Conservation (phyloP, 2,113 vertebrate genomes). For the Arvicanthis niloticus region DNA sequence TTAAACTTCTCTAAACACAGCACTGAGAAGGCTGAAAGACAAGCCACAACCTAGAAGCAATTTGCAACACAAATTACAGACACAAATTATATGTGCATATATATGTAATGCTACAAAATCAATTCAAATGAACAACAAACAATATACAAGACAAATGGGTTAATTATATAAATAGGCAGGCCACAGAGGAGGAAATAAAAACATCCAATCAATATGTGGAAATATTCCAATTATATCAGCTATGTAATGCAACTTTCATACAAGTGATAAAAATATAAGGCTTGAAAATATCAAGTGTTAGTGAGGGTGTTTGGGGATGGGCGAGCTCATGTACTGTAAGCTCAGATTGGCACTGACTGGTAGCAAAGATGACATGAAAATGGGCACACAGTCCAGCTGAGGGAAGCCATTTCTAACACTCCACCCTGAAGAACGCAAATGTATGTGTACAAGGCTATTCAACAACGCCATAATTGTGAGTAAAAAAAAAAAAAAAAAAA, state of each 20-base stretch:
- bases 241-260: not conserved
- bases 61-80: slow-evolving; percentile 42
- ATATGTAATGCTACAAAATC: slow-evolving; percentile 41
- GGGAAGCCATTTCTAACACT: not conserved
- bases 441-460: not conserved
- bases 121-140: slow-evolving; percentile 51
- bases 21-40: slow-evolving; percentile 41
- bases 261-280: slow-evolving; percentile 39
- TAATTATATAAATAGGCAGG: slow-evolving; percentile 46
- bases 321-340: not conserved
- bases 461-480: not conserved
- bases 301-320: not conserved
- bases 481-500: slow-evolving; percentile 32
- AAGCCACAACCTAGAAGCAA: slow-evolving; percentile 31
- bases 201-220: not conserved
- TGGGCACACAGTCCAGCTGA: not conserved
- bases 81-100: not conserved
- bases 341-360: not conserved
- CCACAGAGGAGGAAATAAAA: slow-evolving; percentile 43
- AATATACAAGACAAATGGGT: slow-evolving; percentile 27
- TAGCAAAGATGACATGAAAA: not conserved
- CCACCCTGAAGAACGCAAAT: not conserved
- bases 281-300: slow-evolving; percentile 8
- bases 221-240: slow-evolving; percentile 6
- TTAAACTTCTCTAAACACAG: slow-evolving; percentile 43